Evolutionary conservation across 1,140 invertebrate genomes (phyloP), one percentile per base, ranked within the genome.

Genomic region (Dolichoris vasculosae): DNA sequence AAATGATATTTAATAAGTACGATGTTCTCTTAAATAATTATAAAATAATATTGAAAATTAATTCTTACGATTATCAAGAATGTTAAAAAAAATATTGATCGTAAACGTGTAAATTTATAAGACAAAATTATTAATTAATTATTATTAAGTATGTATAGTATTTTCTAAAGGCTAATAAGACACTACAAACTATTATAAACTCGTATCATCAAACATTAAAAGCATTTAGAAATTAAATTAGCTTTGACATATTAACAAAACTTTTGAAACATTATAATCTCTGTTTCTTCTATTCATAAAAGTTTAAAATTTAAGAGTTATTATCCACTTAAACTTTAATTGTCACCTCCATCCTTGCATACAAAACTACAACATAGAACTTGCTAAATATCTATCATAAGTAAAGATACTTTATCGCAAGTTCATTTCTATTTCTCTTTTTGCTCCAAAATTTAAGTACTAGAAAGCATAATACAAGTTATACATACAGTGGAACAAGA

Each of bases 401-500:
- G 71, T 76, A 76, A 83, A 83, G 82, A 67, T 30, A 64, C 20
- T 71, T 55, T 43, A 38, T 48, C 20, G 38, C n/a, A 7, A n/a
- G 38, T n/a, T 43, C 20, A 43, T 40, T 63, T 46, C 38, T 43
- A 9, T 59, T 26, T 38, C 32, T 59, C 48, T 55, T 30, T 46
- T 59, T 35, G 2, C 26, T 20, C 7, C 1, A 38, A 69, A 78
- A 78, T 84, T 67, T 55, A 46, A 51, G 51, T 51, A 26, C 75
- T 9, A 84, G 43, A 55, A 67, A 84, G 78, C 43, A 78, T 78
- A 67, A 78, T 67, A 78, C 43, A 32, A 67, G 38, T 77, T 77
- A 67, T 38, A 38, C 43, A 43, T 30, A 43, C 38, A 40, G 26
- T 23, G 32, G 40, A 23, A 67, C 13, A 59, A 63, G 0, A 35